Base-by-base conservation (phyloP, 2,888 invertebrate genomes). In the Xanthia icteritia region DNA sequence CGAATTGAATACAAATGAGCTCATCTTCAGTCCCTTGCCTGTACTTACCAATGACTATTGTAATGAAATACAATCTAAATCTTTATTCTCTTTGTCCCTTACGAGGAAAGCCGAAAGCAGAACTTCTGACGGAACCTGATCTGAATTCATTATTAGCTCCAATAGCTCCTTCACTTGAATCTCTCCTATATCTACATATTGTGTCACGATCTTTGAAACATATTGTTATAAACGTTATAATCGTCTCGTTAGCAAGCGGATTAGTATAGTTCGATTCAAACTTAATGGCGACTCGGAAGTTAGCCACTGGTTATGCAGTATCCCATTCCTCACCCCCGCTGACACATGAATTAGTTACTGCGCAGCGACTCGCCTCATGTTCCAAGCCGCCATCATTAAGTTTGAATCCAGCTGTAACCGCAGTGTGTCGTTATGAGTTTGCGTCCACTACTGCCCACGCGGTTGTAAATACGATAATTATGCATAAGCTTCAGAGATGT, bases 1-100 rank as follows among this genome's bases (percentile, higher is more conserved):
- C 75, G 76, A 75, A 82, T 75, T 74, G 78, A 81, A 86, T 86
- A 85, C 84, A 85, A 84, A 86, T 82, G 85, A 74, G 77, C 77
- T 81, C 74, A 83, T 87, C 79, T 66, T 58, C 66, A 76, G 79
- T 67, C 77, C 75, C 77, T 81, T 84, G 69, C 54, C 83, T 67
- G 66, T 74, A 60, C 68, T 64, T 73, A 81, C 61, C 72, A 79
- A 71, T 74, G 80, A 86, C 60, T 82, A 76, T 77, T 84, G 70
- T 78, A 82, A 82, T 79, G 73, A 73, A 69, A 68, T 63, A 73
- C 81, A 77, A 74, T 77, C 76, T 66, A 56, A 72, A 65, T 82
- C 73, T 79, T 74, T 86, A 73, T 78, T 66, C 54, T 77, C 71
- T 77, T 86, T 78, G 83, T 78, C 78, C 83, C 75, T 82, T 78